Conservation (phyloP, 2,888 invertebrate genomes). For the Ephialtes manifestator region DNA sequence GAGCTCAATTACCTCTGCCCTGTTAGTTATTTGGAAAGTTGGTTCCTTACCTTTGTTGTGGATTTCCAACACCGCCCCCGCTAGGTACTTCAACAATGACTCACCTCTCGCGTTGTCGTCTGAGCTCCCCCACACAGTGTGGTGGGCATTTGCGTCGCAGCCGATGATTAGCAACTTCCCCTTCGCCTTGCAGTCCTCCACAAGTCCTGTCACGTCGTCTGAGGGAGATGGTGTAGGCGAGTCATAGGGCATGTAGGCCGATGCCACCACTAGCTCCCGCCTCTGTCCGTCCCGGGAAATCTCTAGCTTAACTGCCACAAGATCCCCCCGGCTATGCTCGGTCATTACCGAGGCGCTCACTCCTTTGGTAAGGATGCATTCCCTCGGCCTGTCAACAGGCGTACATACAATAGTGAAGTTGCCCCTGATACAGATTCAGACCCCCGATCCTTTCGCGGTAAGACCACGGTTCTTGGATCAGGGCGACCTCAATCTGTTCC, state of each 20-base stretch:
- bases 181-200: slow-evolving; percentile 36
- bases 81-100: slow-evolving; percentile 42
- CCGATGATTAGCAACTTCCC: slow-evolving; percentile 27
- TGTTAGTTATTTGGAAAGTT: slow-evolving; percentile 43
- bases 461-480: too few species aligned
- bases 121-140: slow-evolving; percentile 47
- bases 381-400: too few species aligned
- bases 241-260: background rate
- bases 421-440: too few species aligned
- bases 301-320: too few species aligned
- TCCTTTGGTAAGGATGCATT: too few species aligned
- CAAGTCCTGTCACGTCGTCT: background rate
- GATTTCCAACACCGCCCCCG: slow-evolving; percentile 7
- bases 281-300: too few species aligned
- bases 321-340: too few species aligned
- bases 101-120: slow-evolving; percentile 37
- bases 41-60: slow-evolving; percentile 42
- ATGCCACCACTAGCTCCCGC: background rate
- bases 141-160: slow-evolving; percentile 54
- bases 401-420: too few species aligned
- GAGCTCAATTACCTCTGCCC: slow-evolving; percentile 34
- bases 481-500: too few species aligned
- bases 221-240: background rate
- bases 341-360: too few species aligned
- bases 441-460: too few species aligned